Base-by-base conservation (phyloP, 1,140 invertebrate species). In the Trichonephila clavipes region DNA sequence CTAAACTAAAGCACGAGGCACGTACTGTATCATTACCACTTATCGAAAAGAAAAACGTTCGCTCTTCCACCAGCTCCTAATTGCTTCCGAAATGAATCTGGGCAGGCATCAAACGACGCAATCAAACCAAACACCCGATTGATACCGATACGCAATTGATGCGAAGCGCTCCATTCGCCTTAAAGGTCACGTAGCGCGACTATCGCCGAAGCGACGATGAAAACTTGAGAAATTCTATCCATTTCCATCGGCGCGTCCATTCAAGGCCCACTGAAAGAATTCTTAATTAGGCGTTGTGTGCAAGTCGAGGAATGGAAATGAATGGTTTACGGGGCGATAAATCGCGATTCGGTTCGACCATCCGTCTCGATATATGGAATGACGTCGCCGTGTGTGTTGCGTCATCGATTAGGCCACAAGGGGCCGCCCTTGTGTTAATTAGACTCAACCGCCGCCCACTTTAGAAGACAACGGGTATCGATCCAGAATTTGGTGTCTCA, bases 391-490 rank as follows among this genome's bases (percentile, higher is more conserved):
- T n/a, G 64, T 61, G 69, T 90, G 64, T 90, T 90, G 64, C 72
- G 62, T 85, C 90, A 92, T 92, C 90, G 90, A 92, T 92, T 92
- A 66, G 72, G 72, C 72, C 72, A 77, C 72, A 77, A 77, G 72
- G 72, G 72, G 72, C 82, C 24, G 58, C 40, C 89, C 72, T 81
- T 83, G 90, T 92, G 77, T 92, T 92, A 92, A 92, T 92, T 92
- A 92, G 90, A 85, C 59, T 81, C 89, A 58, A 88, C 87, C 87
- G 64, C 64, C 89, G 82, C 90, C 90, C 90, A 92, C 90, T 92
- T 92, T 85, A 44, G 81, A 92, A 92, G 90, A 92, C 81, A 92
- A 92, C 90, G 90, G 90, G n/a, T 85, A 92, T 92, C 77, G 90
- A 92, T 92, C 90, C 51, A 44, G 58, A 90, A 90, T 90, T 90